Evolutionary conservation across 2,113 vertebrate genomes (phyloP), one percentile per base, ranked within the genome.

Genomic region (Stigmatopora argus): DNA sequence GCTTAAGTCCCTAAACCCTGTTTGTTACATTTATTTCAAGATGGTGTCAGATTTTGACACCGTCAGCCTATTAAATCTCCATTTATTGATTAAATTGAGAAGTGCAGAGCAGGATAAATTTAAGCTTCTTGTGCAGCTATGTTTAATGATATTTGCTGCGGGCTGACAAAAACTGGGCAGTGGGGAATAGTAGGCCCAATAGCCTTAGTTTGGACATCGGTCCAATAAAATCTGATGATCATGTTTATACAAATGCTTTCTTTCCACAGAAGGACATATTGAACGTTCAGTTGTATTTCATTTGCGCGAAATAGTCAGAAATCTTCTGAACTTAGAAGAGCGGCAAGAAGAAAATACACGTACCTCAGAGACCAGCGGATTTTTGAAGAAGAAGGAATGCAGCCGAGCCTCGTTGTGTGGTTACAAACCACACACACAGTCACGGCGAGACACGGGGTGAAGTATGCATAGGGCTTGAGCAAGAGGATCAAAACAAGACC

Each of bases 401-500:
- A 80, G 80, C 84, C 84, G 80, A 75, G 74, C 62, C 84, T 80
- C 75, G 75, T 74, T 75, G 74, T 80, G 68, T 71, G 12, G 51
- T 23, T 49, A 48, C 62, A 64, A 13, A 49, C 62, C 18, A 49
- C 53, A 73, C 72, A 65, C 57, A 73, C 57, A 41, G 70, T 62
- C 61, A 38, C 73, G 64, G 65, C 78, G 62, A 70, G 19, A 64
- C 49, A 74, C 72, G 44, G 59, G 69, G 60, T 57, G 41, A 35
- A 64, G 59, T 66, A 67, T 72, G 74, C 79, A 78, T 26, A 7
- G 67, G 69, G 78, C 72, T 85, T 86, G 79, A 66, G 75, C 75
- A 72, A 64, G 58, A 77, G 72, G 82, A 88, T 88, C 82, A 87
- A 87, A 87, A 80, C 80, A 75, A 85, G 85, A 67, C 83, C 87